Percentiles rank a stretch among this genome's conserved stretches.
Evolutionary conservation across 1,140 invertebrate species (phyloP).

Genomic region (Atta colombica): DNA sequence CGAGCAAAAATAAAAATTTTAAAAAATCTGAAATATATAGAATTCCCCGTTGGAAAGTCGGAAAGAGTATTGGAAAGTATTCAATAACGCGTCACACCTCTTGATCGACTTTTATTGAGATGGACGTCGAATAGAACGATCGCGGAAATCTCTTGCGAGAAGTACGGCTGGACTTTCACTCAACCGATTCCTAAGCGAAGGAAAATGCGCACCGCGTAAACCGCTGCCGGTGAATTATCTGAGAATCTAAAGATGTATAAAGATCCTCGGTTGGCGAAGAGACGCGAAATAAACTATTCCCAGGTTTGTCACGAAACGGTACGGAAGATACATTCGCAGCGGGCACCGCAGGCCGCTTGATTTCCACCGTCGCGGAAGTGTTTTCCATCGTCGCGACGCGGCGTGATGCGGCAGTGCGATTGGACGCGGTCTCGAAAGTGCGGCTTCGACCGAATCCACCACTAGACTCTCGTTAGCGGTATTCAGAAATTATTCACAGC

Average conservation of each 20-base stretch:
- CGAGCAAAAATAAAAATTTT: too few relatives aligned
- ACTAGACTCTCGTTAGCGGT: conserved; percentile 84
- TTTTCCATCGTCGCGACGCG: conserved; percentile 45
- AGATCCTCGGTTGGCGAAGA: conserved; percentile 54
- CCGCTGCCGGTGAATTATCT: conserved; percentile 40
- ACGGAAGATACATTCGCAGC: conserved; percentile 38
- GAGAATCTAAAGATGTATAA: conserved; percentile 49
- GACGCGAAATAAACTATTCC: conserved; percentile 63
- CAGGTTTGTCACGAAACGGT: conserved; percentile 61
- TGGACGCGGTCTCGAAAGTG: conserved; percentile 74
- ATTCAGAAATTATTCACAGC: conserved; percentile 86
- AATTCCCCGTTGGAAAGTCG: conserved; percentile 38
- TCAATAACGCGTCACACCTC: not conserved
- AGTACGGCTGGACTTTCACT: conserved; percentile 46
- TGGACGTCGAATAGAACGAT: conserved; percentile 31
- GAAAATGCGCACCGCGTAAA: conserved; percentile 29
- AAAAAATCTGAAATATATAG: not conserved
- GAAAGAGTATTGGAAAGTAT: conserved; percentile 26
- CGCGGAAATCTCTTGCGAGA: not conserved
- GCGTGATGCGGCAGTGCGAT: conserved; percentile 62
- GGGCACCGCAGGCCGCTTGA: conserved; percentile 38
- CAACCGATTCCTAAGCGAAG: not conserved
- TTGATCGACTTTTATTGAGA: conserved; percentile 48
- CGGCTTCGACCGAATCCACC: conserved; percentile 71
- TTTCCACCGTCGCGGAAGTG: conserved; percentile 64